Evolutionary conservation across 2,797 vertebrate genomes (phyloP).

Genomic region (Selene dorsalis): DNA sequence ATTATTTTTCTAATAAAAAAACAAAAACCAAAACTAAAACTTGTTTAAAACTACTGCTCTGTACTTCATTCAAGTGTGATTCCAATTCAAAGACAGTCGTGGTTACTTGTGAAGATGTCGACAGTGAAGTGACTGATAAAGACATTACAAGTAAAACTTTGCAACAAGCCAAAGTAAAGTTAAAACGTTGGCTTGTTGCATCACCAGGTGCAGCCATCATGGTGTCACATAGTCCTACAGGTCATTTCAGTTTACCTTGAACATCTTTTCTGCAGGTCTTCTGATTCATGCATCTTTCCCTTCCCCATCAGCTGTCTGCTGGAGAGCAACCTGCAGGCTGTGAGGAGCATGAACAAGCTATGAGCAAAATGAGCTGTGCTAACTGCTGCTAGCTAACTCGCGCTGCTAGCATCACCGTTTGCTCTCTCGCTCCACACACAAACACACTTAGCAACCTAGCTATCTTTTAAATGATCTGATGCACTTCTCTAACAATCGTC

Average conservation of each 20-base stretch:
- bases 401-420: too few relatives aligned
- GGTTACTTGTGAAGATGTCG: background rate
- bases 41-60: background rate
- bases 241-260: background rate
- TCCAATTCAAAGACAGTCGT: background rate
- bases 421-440: too few relatives aligned
- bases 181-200: background rate
- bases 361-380: background rate
- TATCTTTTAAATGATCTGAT: too few relatives aligned
- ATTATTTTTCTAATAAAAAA: background rate
- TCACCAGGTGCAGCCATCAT: background rate
- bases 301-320: background rate
- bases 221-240: background rate
- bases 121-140: background rate
- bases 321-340: background rate
- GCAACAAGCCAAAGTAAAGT: too few relatives aligned
- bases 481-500: too few relatives aligned
- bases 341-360: background rate
- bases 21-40: background rate
- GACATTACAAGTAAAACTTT: background rate
- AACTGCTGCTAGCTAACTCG: too few relatives aligned
- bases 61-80: background rate
- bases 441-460: too few relatives aligned
- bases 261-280: background rate
- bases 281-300: background rate